Evolutionary conservation across 2,888 invertebrate genomes (phyloP), one percentile per base, ranked within the genome.

Genomic region (Eutolmus rufibarbis): DNA sequence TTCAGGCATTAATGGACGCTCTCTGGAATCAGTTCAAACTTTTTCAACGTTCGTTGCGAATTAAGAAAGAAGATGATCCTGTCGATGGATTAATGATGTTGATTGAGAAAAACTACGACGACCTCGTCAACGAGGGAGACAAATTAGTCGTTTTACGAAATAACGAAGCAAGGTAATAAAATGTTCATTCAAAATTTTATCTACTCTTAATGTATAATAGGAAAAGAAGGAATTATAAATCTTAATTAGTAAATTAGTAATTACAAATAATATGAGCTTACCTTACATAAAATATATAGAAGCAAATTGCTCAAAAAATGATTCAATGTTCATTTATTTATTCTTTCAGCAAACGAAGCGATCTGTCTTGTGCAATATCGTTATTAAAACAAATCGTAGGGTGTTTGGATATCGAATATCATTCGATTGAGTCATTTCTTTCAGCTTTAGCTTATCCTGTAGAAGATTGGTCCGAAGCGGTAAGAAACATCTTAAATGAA

Each of bases 61-160:
- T 91, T 82, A 91, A 92, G 88, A 89, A 90, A 7, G 92, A 92
- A 78, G 90, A 91, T 79, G 92, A 92, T 28, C 91, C 91, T 28
- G 92, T 91, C 57, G 92, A 92, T 89, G 89, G 91, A 1, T 88
- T 92, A 74, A 90, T 91, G 81, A 91, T 92, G 92, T 90, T 93
- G 90, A 92, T 92, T 74, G 92, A 93, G 88, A 91, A 91, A 74
- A 92, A 92, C 89, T 92, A 93, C 79, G 93, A 92, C 90, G 91
- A 92, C 85, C 89, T 92, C 31, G 92, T 92, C 88, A 88, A 90
- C 1, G 92, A 92, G 87, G 93, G 93, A 16, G 92, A 93, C 88
- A 92, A 91, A 57, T 88, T 92, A 87, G 90, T 91, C 66, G 91
- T 91, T 88, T 90, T 93, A 89, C 89, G 92, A n/a, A 89, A 91